Base-by-base conservation (phyloP, 2,888 invertebrate species). In the Papilio protenor region DNA sequence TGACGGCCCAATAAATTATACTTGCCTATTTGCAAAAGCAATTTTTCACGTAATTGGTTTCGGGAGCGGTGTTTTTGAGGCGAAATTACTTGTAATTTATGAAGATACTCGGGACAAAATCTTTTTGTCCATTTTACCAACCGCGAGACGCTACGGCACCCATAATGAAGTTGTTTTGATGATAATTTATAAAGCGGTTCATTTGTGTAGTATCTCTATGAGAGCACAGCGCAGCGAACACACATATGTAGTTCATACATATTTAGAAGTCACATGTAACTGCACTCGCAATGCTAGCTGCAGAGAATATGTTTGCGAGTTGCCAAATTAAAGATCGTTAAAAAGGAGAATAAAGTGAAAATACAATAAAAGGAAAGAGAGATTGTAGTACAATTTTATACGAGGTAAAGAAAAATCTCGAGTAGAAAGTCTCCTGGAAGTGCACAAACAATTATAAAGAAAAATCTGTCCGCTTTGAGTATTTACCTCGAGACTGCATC, bases 21-120 rank as follows among this genome's bases (percentile, higher is more conserved):
- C 49, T 74, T 47, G 40, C 47, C 64, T 74, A 74, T 49, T 64
- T 74, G 49, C 45, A 16, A 16, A 64, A 23, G 74, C 74, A 64
- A 74, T 74, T 74, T 74, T 74, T 74, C 64, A 74, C 61, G 74
- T 74, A 74, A 74, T 74, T 64, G 74, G 61, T 64, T 64, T 74
- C 74, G 23, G 61, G 64, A 64, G 74, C 64, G 74, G 11, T 64
- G 61, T 64, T 64, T 61, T 74, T 64, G 49, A 49, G 64, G 64
- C 64, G 11, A 74, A 74, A 47, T 74, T 74, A 74, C 74, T 74
- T 49, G 61, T 74, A 47, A 64, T 64, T 74, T 74, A 74, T 74
- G 64, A 33, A 74, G 64, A 74, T 61, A 74, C 64, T 61, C 27
- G 23, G 45, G 74, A 61, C 27, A 64, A 64, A 74, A 23, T 49